Evolutionary conservation across 1,140 invertebrate species (phyloP).

Genomic region (Aphaenogaster ashmeadi): DNA sequence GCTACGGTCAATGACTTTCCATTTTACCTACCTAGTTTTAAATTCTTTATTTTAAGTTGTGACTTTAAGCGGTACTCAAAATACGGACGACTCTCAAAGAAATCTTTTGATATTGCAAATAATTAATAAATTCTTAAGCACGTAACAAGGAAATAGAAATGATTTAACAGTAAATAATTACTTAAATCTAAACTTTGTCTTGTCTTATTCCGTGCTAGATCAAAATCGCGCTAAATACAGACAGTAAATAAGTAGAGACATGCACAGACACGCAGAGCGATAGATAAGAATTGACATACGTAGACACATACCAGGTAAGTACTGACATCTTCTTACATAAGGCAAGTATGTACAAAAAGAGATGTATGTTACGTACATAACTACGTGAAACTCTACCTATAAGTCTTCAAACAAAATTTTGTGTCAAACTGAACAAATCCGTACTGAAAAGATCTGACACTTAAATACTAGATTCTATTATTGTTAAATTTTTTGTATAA

Average conservation of each 20-base stretch:
- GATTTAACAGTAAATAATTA: not conserved
- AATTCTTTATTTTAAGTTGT: not conserved
- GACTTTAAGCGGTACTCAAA: not conserved
- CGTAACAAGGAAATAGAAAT: not conserved
- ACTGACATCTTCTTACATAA: slow-evolving; percentile 23
- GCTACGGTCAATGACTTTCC: not conserved
- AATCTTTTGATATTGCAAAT: not conserved
- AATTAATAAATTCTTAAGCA: not conserved
- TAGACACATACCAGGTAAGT: not conserved
- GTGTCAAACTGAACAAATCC: not conserved
- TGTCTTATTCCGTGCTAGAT: not conserved
- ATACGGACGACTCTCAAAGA: not conserved
- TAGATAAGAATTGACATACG: slow-evolving; percentile 16
- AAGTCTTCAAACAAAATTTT: not conserved
- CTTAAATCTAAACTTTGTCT: not conserved
- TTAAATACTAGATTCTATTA: not conserved
- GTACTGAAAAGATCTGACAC: not conserved
- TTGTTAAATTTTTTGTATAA: not conserved
- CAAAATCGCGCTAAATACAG: not conserved
- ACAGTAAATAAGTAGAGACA: not conserved
- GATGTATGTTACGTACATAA: slow-evolving; percentile 26
- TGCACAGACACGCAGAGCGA: not conserved
- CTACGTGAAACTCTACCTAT: not conserved
- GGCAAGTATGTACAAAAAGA: not conserved
- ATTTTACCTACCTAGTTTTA: not conserved